phyloP scores from a whole-genome alignment of 2,113 vertebrate genomes.

The Crotalus horridus region DNA sequence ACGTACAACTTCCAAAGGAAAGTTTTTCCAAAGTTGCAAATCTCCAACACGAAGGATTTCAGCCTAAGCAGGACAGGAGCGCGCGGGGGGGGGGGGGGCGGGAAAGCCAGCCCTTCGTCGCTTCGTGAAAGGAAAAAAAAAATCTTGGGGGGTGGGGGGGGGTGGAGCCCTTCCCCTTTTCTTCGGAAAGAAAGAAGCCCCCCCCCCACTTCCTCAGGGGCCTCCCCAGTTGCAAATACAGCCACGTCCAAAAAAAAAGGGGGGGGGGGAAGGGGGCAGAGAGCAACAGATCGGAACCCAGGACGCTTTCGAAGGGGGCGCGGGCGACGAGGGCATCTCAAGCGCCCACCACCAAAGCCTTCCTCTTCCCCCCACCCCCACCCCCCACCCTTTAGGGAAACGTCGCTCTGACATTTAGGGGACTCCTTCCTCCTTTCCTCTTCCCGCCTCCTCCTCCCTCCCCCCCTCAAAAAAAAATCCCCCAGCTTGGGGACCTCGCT shows the following conservation, averaged over 20 bases:
- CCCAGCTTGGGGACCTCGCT: not conserved
- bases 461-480: not conserved
- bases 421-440: not conserved
- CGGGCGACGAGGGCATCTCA: not conserved
- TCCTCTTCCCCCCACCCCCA: too few species aligned
- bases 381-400: not conserved
- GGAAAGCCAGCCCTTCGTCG: not conserved
- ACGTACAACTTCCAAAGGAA: not conserved
- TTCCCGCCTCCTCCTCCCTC: not conserved
- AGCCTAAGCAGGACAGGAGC: not conserved
- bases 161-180: not conserved
- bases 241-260: not conserved
- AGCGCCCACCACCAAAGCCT: not conserved
- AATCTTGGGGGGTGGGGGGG: fast-evolving
- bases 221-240: not conserved
- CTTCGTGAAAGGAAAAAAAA: not conserved
- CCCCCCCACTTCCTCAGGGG: not conserved
- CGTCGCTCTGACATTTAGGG: not conserved
- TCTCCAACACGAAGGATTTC: not conserved
- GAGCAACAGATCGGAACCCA: not conserved
- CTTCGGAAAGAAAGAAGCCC: not conserved
- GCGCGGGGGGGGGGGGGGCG: not conserved
- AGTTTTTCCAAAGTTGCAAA: not conserved
- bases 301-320: not conserved
- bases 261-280: fast-evolving